Evolutionary conservation across 2,113 vertebrate species (phyloP), one percentile per base, ranked within the genome.

Genomic region (Suncus etruscus): DNA sequence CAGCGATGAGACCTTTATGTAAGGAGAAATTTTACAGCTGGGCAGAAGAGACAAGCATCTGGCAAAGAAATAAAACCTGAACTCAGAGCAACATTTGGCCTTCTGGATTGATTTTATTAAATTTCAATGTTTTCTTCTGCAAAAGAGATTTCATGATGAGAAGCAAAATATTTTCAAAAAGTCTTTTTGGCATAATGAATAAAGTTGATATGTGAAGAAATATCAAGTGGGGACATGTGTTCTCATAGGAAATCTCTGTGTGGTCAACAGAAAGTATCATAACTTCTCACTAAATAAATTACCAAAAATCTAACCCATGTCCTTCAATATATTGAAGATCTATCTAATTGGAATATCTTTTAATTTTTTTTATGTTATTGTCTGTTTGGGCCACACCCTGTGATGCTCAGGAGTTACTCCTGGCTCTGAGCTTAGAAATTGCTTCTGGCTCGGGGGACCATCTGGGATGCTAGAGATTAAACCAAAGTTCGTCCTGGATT

Each of bases 91-190:
- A 77, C n/a, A 45, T 73, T 79, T 90, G 92, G 83, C 86, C 39
- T 91, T 68, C 65, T 68, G 31, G 47, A 47, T 24, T 78, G 58
- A 89, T 92, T 65, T 83, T 91, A 84, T 72, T 93, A 75, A 85
- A 83, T 87, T 94, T 94, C 81, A 90, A 72, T 65, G 25, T 54
- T 68, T 90, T 93, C 75, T 91, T 92, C 84, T 94, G 91, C 80
- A 95, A 95, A 95, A 92, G 18, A 65, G 15, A 94, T 91, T 39
- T 94, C 31, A 47, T 15, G 29, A 47, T 73, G 47, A 50, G 15
- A 80, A 63, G 31, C 83, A 94, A 90, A 79, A 75, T 20, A 75
- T 45, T 45, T 47, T 83, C 25, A 31, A 68, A 82, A 86, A 87
- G 11, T 65, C 50, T 11, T 70, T 91, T 39, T 61, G 20, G 50